A percentile compares a stretch with the other conserved stretches of the same genome.
Conservation (phyloP, 2,113 vertebrate genomes). For the Pterophyllum scalare region DNA sequence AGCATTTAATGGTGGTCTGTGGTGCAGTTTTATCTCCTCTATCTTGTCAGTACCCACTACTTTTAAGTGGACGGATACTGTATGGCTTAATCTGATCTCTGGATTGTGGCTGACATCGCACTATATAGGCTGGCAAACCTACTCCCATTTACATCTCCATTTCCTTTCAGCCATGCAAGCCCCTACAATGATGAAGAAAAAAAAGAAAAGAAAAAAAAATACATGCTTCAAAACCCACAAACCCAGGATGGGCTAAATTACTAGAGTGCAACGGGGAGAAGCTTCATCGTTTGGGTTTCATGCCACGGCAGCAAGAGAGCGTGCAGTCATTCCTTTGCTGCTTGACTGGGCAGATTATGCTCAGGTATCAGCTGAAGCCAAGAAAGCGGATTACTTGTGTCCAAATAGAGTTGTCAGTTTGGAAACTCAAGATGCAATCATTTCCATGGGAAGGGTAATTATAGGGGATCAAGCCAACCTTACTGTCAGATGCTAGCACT, state of each 20-base stretch:
- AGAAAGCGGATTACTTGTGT: slow-evolving; percentile 82
- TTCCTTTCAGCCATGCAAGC: slow-evolving; percentile 63
- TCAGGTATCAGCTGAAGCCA: slow-evolving; percentile 80
- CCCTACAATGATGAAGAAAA: slow-evolving; percentile 52
- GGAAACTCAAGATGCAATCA: slow-evolving; percentile 81
- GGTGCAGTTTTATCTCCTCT: slow-evolving; percentile 3
- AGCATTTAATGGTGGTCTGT: neutral
- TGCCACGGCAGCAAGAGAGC: slow-evolving; percentile 43
- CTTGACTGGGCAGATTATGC: slow-evolving; percentile 80
- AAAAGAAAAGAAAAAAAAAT: neutral
- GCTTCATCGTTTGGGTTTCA: slow-evolving; percentile 64
- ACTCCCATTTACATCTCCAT: slow-evolving; percentile 62
- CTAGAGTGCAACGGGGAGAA: slow-evolving; percentile 46
- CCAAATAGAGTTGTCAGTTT: slow-evolving; percentile 85
- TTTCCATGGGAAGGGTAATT: slow-evolving; percentile 80
- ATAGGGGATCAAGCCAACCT: slow-evolving; percentile 73
- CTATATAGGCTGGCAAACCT: slow-evolving; percentile 29
- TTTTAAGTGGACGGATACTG: slow-evolving; percentile 42
- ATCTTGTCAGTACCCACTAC: slow-evolving; percentile 17
- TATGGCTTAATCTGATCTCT: slow-evolving; percentile 56
- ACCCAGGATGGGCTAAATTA: slow-evolving; percentile 75
- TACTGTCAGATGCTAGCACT: slow-evolving; percentile 67
- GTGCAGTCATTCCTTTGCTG: slow-evolving; percentile 65
- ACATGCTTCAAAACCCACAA: slow-evolving; percentile 66
- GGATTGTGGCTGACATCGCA: slow-evolving; percentile 56